These are phyloP conservation scores for Chymomyza procnemis DNA, from an alignment of 2,888 invertebrate species.

Conservation along the genomic window DNA sequence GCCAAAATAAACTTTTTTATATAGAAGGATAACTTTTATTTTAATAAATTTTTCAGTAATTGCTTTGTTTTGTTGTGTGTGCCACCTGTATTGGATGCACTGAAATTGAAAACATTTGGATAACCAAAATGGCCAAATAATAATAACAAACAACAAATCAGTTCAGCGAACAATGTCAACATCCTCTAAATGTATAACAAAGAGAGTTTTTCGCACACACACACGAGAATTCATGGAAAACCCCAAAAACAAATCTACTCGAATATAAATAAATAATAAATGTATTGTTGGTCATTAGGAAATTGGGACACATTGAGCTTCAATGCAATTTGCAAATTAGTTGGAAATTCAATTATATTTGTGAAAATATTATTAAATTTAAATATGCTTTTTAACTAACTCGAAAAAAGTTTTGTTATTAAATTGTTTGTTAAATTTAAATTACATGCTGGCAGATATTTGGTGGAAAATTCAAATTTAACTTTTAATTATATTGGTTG, in stretches of 20 bases:
- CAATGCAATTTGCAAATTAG: background rate
- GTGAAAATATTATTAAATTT: background rate
- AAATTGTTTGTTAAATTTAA: background rate
- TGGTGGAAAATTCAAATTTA: too few species aligned
- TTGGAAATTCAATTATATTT: background rate
- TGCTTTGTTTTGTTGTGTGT: background rate
- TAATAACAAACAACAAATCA: slow-evolving; percentile 19
- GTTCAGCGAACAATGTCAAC: background rate
- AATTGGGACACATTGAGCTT: background rate
- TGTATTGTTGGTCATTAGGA: background rate
- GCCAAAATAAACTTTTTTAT: too few species aligned
- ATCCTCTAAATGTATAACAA: background rate
- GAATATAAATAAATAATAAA: background rate
- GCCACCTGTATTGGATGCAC: background rate
- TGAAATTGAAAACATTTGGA: slow-evolving; percentile 8
- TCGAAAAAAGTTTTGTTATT: background rate
- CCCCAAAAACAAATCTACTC: background rate
- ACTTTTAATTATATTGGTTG: too few species aligned
- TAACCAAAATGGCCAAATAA: slow-evolving; percentile 4
- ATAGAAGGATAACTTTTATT: too few species aligned
- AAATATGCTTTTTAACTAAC: background rate
- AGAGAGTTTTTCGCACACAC: background rate
- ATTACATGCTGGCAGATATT: background rate
- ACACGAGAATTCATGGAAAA: background rate
- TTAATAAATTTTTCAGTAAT: slow-evolving; percentile 45